Percentiles rank a stretch among this genome's conserved stretches.
phyloP scores from a whole-genome alignment of 1,140 invertebrate genomes.

The Chymomyza costata region DNA sequence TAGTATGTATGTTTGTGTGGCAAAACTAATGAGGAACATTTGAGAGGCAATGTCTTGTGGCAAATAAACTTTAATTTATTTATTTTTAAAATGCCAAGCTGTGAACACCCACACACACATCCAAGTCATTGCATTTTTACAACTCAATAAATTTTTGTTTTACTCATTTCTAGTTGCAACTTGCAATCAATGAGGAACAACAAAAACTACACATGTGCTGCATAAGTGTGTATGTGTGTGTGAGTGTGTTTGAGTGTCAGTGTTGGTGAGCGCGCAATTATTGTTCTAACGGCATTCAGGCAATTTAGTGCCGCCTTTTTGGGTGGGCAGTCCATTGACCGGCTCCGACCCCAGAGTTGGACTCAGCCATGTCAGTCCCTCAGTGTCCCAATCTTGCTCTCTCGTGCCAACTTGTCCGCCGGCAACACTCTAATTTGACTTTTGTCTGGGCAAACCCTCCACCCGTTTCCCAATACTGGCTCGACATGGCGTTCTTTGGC shows the following conservation, averaged over 20 bases:
- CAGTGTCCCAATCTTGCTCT: neutral
- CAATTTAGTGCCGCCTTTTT: slow-evolving; percentile 72
- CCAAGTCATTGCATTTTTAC: slow-evolving; percentile 43
- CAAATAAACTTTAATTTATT: slow-evolving; percentile 56
- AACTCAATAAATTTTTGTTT: slow-evolving; percentile 67
- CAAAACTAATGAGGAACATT: slow-evolving; percentile 32
- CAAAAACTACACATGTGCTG: neutral
- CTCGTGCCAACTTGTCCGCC: no score
- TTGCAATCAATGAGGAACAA: slow-evolving; percentile 38
- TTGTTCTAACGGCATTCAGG: slow-evolving; percentile 70
- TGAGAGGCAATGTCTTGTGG: slow-evolving; percentile 2
- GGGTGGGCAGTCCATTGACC: slow-evolving; percentile 67
- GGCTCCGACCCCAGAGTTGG: slow-evolving; percentile 13
- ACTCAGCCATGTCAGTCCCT: slow-evolving; percentile 40
- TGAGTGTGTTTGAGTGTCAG: slow-evolving; percentile 10
- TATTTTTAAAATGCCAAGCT: slow-evolving; percentile 59
- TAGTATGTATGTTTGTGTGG: no score
- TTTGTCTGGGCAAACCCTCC: slow-evolving; percentile 51
- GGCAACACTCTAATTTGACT: slow-evolving; percentile 49
- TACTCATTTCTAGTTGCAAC: slow-evolving; percentile 33
- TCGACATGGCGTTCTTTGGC: slow-evolving; percentile 12
- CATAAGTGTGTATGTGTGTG: neutral
- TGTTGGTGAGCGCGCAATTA: slow-evolving; percentile 61
- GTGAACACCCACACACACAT: neutral
- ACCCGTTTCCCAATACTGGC: slow-evolving; percentile 25